Percentiles rank a stretch among this genome's conserved stretches.
Evolutionary conservation across 2,888 invertebrate species (phyloP).

Genomic region (Sphecodes monilicornis): DNA sequence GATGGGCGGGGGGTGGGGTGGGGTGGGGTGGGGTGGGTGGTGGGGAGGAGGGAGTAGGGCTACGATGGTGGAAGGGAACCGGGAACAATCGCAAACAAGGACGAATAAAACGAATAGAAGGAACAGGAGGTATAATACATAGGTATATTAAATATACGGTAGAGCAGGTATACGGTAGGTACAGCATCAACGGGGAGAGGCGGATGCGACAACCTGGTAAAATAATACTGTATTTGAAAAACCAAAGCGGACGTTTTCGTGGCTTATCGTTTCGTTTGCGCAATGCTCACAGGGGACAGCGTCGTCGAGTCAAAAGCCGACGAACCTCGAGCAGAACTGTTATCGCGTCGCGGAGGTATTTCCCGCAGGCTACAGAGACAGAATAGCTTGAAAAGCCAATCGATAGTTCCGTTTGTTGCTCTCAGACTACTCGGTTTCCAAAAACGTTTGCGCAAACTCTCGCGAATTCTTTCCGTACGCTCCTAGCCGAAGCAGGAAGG

Average conservation of each 20-base stretch:
- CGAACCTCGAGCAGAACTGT: background rate
- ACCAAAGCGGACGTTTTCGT: background rate
- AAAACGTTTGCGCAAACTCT: background rate
- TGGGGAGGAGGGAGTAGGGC: background rate
- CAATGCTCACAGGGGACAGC: background rate
- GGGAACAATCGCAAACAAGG: background rate
- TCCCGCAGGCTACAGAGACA: background rate
- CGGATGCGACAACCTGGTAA: background rate
- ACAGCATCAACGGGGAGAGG: background rate
- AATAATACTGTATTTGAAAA: background rate
- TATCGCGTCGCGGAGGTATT: background rate
- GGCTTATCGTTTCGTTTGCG: background rate
- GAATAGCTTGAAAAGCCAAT: background rate
- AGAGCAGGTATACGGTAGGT: background rate
- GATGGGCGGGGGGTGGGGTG: background rate
- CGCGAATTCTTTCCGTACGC: background rate
- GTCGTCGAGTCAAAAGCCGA: background rate
- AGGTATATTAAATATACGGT: too few species aligned
- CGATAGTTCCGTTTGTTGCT: background rate
- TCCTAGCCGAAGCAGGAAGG: conserved; percentile 35
- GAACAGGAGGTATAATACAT: too few species aligned
- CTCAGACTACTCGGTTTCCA: background rate
- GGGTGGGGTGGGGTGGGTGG: background rate
- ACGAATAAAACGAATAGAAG: too few species aligned
- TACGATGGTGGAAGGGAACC: background rate